Conservation (phyloP, 1,140 invertebrate species). For the Cataglyphis hispanica region DNA sequence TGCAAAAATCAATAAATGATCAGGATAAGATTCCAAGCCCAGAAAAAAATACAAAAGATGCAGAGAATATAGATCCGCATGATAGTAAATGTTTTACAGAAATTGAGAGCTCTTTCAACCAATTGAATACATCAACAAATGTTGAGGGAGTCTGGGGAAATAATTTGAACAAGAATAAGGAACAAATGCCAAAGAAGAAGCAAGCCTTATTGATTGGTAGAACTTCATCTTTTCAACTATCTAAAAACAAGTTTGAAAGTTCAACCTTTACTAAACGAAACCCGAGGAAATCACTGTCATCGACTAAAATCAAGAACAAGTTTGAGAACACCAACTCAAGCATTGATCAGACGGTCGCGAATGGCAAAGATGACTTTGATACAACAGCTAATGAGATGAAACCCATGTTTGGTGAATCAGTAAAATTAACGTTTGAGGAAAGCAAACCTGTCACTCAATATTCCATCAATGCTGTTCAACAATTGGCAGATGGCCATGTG, state of each 20-base stretch:
- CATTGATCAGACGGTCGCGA: not conserved
- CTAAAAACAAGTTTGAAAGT: slow-evolving; percentile 91
- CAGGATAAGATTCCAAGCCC: not conserved
- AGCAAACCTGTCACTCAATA: slow-evolving; percentile 67
- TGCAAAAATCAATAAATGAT: slow-evolving; percentile 21
- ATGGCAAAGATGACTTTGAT: slow-evolving; percentile 29
- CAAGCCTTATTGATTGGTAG: slow-evolving; percentile 80
- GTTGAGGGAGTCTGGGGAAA: slow-evolving; percentile 87
- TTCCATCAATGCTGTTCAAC: slow-evolving; percentile 84
- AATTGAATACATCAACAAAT: slow-evolving; percentile 75
- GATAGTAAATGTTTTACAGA: slow-evolving; percentile 73
- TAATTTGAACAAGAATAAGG: slow-evolving; percentile 87
- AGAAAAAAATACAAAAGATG: slow-evolving; percentile 29
- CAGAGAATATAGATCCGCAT: slow-evolving; percentile 72
- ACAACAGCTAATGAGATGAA: slow-evolving; percentile 46
- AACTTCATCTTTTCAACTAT: slow-evolving; percentile 86
- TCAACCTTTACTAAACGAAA: slow-evolving; percentile 91
- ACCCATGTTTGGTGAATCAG: slow-evolving; percentile 69
- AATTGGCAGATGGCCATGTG: slow-evolving; percentile 70
- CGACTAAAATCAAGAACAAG: slow-evolving; percentile 76
- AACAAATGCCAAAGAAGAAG: slow-evolving; percentile 73
- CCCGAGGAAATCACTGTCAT: slow-evolving; percentile 90
- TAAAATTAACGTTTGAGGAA: slow-evolving; percentile 77
- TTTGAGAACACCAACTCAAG: slow-evolving; percentile 47
- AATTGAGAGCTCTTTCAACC: not conserved